Base-by-base conservation (phyloP, 2,113 vertebrate species). In the Tragelaphus imberbis region DNA sequence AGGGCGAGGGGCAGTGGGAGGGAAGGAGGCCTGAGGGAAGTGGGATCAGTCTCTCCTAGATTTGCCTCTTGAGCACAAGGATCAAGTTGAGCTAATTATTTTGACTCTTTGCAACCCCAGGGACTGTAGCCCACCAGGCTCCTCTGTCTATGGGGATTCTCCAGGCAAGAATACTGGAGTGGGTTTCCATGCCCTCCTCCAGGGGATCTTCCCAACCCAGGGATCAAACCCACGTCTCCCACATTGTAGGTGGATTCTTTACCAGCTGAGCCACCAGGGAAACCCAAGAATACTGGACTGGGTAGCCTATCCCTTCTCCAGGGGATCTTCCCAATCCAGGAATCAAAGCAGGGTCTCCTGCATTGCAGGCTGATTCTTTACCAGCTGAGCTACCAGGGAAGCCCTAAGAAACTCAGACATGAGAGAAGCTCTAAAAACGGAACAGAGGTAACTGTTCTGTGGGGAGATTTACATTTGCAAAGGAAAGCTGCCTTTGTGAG, bases 1-100 rank as follows among this genome's bases (percentile, higher is more conserved):
- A 2, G 7, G 55, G 47, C 4, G 7, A 56, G n/a, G 3, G 16
- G 51, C 13, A 5, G 2, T 8, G 6, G 49, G 44, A 68, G 8
- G 30, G 49, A 36, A 49, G 47, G 44, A 49, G 11, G 14, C 63
- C 65, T 40, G 36, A 33, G 61, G 28, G 44, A 59, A 25, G 33
- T 59, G 79, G 47, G 84, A 49, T 25, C n/a, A 12, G 55, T 56
- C 12, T 47, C 63, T 55, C 77, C 47, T 10, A 23, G 75, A 55
- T 44, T n/a, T 25, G 36, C 8, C 55, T 55, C 58, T 47, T 40
- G 49, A 44, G n/a, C n/a, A 13, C 27, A 25, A 63, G 15, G 51
- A 23, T 81, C 53, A n/a, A 59, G 58, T 40, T 58, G 58, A 80
- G 27, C 81, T 91, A 58, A 55, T 86, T 44, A 27, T 91, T 71